Evolutionary conservation across 2,888 invertebrate genomes (phyloP).

Genomic region (Tetragnatha montana): DNA sequence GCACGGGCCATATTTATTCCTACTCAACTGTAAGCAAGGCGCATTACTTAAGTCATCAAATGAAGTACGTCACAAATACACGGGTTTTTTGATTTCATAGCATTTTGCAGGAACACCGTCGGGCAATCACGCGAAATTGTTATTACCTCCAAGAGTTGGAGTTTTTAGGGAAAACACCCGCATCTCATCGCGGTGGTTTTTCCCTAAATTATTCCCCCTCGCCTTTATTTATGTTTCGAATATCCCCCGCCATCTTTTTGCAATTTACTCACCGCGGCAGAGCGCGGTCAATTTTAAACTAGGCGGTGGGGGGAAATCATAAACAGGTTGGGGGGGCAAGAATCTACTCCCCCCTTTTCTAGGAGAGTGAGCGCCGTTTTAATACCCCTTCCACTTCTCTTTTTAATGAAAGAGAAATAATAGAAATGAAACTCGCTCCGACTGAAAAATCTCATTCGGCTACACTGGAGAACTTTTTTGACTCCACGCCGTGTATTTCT

Average conservation of each 20-base stretch:
- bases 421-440: not conserved
- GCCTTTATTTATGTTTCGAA: constrained; percentile 4
- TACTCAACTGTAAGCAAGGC: not conserved
- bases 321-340: not conserved
- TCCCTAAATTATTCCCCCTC: not conserved
- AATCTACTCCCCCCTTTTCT: not conserved
- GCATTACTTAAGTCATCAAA: not conserved
- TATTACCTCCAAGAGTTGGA: not conserved
- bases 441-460: not conserved
- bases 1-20: constrained; percentile 11
- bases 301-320: not conserved
- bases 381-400: not conserved
- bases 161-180: constrained; percentile 11
- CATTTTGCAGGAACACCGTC: not conserved
- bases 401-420: constrained; percentile 7
- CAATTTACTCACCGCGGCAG: constrained; percentile 4
- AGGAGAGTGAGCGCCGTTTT: not conserved
- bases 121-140: constrained; percentile 11
- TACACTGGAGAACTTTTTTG: not conserved
- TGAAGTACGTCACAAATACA: not conserved
- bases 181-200: not conserved
- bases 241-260: not conserved
- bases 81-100: not conserved
- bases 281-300: constrained; percentile 7
- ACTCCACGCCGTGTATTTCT: not conserved